phyloP scores from a whole-genome alignment of 2,113 vertebrate species.

The Hippoglossus stenolepis region DNA sequence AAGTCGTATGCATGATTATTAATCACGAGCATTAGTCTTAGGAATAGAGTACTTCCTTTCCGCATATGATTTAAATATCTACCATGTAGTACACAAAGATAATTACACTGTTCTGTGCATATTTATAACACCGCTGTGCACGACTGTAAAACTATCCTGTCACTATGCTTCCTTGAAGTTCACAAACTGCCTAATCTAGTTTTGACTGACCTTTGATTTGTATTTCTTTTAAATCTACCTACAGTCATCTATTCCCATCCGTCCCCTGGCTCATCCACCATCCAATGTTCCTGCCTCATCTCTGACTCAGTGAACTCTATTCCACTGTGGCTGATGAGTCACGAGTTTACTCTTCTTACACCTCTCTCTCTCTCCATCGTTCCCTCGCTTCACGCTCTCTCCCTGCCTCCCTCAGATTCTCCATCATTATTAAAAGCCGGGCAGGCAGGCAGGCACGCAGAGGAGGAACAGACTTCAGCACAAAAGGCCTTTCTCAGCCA shows the following conservation, averaged over 20 bases:
- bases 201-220: not conserved
- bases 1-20: too few species aligned
- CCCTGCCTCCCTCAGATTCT: slow-evolving; percentile 52
- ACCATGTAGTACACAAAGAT: too few species aligned
- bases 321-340: slow-evolving; percentile 73
- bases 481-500: slow-evolving; percentile 46
- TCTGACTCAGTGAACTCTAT: slow-evolving; percentile 73
- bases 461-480: slow-evolving; percentile 24
- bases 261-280: slow-evolving; percentile 56
- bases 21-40: too few species aligned
- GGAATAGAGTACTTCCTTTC: too few species aligned
- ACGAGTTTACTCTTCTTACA: slow-evolving; percentile 68
- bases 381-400: slow-evolving; percentile 30
- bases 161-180: slow-evolving; percentile 7
- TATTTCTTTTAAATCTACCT: slow-evolving; percentile 20
- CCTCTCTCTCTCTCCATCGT: slow-evolving; percentile 41
- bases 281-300: slow-evolving; percentile 53
- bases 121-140: too few species aligned
- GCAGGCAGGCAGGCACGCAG: slow-evolving; percentile 14
- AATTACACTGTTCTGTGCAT: too few species aligned
- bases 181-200: slow-evolving; percentile 12
- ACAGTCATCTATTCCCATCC: slow-evolving; percentile 60
- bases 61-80: too few species aligned
- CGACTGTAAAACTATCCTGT: not conserved
- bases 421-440: slow-evolving; percentile 41